Base-by-base conservation (phyloP, 2,113 vertebrate species). In the Brevimyrus niger region DNA sequence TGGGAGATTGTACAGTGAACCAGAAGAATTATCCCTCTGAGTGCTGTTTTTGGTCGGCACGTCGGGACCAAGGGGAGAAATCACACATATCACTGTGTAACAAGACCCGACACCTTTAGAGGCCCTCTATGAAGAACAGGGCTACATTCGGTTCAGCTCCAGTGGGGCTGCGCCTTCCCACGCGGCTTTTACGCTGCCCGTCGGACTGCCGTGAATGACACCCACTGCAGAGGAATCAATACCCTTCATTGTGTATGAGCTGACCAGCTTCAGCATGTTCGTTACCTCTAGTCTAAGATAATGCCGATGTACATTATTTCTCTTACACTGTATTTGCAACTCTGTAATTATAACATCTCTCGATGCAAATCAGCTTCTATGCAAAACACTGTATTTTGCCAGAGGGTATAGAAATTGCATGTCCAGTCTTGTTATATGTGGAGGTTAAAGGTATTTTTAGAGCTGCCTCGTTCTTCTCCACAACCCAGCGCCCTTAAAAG, bases 351-450 rank as follows among this genome's bases (percentile, higher is more conserved):
- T 80, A 69, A 69, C 61, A 88, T 44, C 53, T 88, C 76, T 65
- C 44, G 2, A 31, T 35, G 38, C 1, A 65, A 88, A 50, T 73
- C 46, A 42, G 65, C 61, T 51, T 80, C 42, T 47, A 35, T 88
- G 42, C 15, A 31, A 88, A 21, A 50, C 46, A 50, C 38, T n/a
- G 82, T 44, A 35, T 73, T 88, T 88, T 51, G 88, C 44, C 38
- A 3, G 47, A 88, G 88, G 44, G 31, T 31, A 88, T 38, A 35
- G n/a, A 89, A 47, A 83, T 73, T 38, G 69, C 83, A 53, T 91
- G 48, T 58, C 69, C 87, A 47, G 73, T 44, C 48, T 51, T 65
- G 69, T 88, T 87, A 90, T 31, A 53, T 53, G 17, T 80, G 27
- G 73, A 83, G 69, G 87, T 80, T 50, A 23, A 83, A 61, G 87